Base-by-base conservation (phyloP, 2,113 vertebrate species). In the Catharus fuscescens region DNA sequence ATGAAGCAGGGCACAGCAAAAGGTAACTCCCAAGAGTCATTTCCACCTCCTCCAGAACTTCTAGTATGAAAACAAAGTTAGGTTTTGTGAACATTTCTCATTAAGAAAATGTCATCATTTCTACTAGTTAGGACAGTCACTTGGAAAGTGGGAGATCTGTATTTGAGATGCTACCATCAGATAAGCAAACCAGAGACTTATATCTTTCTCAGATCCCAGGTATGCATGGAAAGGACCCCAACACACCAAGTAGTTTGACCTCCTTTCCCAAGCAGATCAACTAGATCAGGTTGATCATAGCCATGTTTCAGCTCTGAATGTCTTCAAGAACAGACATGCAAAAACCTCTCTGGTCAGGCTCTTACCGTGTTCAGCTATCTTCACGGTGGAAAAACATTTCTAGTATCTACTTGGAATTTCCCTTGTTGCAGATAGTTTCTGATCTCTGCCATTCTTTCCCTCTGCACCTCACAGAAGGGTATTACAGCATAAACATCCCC, bases 341-440 rank as follows among this genome's bases (percentile, higher is more conserved):
- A 64, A 60, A 72, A 32, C 18, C 5, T 80, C 26, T 29, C 80
- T 56, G 29, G 7, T 26, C 10, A 62, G 34, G 25, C 12, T 67
- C 12, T 48, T 48, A 11, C 8, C 18, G 13, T 42, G n/a, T 50
- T 71, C 38, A 9, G 70, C 11, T 18, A 64, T 4, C 1, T 5
- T 44, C 0, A 0, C 8, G 10, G 15, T 38, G 6, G 29, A 44
- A 70, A 93, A 73, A 57, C 28, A 13, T 0, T 47, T 48, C 13
- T 69, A 47, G 16, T 56, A 72, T 6, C 24, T 52, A 7, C 29
- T 61, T 61, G 16, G 40, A 81, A 61, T 70, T 72, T 79, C 7
- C 23, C 4, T 52, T 34, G 40, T 36, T 52, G n/a, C n/a, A 77
- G 17, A 17, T 60, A 56, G 10, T n/a, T 12, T 72, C 64, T 76